phyloP scores from a whole-genome alignment of 2,113 vertebrate species.

The Perca flavescens region DNA sequence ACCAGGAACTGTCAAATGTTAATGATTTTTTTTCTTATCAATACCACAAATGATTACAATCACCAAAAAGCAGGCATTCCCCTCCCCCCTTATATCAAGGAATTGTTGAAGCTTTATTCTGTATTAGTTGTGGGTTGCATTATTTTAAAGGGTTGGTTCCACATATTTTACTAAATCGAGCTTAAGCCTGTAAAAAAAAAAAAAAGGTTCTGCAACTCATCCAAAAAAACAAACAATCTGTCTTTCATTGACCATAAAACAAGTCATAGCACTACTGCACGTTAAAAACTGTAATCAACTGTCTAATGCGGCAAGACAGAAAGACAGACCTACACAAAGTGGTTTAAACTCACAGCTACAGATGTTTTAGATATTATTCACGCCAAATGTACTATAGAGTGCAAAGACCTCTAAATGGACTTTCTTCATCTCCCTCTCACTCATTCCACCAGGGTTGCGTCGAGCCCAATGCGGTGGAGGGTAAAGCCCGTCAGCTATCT shows the following conservation, averaged over 20 bases:
- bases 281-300: background rate
- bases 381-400: background rate
- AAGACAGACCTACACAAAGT: background rate
- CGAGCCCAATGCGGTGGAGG: conserved; percentile 33
- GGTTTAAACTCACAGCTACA: conserved; percentile 5
- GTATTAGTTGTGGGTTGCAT: too few species aligned
- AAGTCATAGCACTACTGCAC: background rate
- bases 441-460: conserved; percentile 33
- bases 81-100: too few species aligned
- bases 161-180: background rate
- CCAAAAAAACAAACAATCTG: background rate
- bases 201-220: background rate
- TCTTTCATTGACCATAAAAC: background rate
- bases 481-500: conserved; percentile 54
- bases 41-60: too few species aligned
- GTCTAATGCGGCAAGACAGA: background rate
- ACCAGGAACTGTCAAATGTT: background rate
- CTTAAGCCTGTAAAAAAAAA: background rate
- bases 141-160: too few species aligned
- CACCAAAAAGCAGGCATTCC: too few species aligned
- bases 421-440: conserved; percentile 20
- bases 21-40: too few species aligned
- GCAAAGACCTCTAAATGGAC: conserved; percentile 14
- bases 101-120: too few species aligned
- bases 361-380: background rate